phyloP scores from a whole-genome alignment of 2,888 invertebrate species.

The Vesta saturnalis region DNA sequence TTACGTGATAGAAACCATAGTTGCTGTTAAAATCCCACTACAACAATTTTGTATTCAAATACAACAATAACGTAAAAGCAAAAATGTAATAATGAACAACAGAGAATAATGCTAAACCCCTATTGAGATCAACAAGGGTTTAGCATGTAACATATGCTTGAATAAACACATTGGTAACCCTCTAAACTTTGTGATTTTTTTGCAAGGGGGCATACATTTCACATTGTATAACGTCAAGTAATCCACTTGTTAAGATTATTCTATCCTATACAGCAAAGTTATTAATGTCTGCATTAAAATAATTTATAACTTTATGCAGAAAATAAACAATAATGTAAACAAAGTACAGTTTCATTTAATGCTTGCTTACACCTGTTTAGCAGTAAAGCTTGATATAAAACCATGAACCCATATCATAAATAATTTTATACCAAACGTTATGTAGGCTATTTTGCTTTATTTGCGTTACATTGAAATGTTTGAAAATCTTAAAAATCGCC shows the following conservation, averaged over 20 bases:
- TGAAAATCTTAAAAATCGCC: neutral
- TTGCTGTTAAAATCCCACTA: conserved; percentile 9
- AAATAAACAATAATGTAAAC: neutral
- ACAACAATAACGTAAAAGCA: conserved; percentile 10
- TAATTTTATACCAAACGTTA: too few species aligned
- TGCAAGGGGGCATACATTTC: conserved; percentile 20
- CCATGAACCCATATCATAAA: too few species aligned
- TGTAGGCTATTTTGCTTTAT: too few species aligned
- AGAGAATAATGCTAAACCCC: conserved; percentile 43
- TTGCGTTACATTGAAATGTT: neutral
- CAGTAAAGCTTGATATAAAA: neutral
- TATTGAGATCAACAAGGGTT: conserved; percentile 38
- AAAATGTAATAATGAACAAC: conserved; percentile 20
- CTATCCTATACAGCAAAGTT: too few species aligned
- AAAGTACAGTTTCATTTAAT: too few species aligned
- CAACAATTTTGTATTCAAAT: conserved; percentile 4
- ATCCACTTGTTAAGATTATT: conserved; percentile 31
- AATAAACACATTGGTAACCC: conserved; percentile 37
- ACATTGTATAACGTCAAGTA: conserved; percentile 24
- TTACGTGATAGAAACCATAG: neutral
- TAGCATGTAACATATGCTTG: conserved; percentile 45
- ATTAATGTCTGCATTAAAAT: too few species aligned
- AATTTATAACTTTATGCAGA: neutral
- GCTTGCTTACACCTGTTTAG: neutral
- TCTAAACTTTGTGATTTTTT: conserved; percentile 23